These are phyloP conservation scores for Macaca mulatta DNA, from an alignment of 2,113 vertebrate species.

Conservation along the genomic window DNA sequence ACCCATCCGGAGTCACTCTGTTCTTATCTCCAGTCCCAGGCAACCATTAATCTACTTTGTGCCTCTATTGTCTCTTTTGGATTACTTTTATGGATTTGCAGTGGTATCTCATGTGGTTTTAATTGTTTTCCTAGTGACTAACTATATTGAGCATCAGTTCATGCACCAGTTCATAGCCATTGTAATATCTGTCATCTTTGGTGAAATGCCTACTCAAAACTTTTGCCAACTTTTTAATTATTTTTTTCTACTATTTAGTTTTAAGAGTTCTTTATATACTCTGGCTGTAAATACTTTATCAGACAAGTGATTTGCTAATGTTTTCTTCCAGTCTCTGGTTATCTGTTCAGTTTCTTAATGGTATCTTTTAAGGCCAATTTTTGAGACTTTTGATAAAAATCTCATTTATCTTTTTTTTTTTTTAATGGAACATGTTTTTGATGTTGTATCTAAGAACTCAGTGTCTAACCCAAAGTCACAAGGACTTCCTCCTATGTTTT, in stretches of 20 bases:
- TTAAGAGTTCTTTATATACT: neutral
- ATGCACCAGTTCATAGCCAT: neutral
- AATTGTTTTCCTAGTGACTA: neutral
- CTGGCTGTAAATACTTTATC: neutral
- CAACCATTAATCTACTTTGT: neutral
- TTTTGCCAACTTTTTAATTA: constrained; percentile 2
- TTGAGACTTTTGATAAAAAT: neutral
- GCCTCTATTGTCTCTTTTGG: neutral
- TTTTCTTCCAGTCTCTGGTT: neutral
- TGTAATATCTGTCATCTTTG: neutral
- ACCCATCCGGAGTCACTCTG: neutral
- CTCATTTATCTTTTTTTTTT: neutral
- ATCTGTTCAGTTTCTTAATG: constrained; percentile 13
- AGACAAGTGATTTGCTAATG: neutral
- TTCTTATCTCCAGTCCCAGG: neutral
- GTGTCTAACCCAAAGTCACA: neutral
- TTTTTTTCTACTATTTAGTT: neutral
- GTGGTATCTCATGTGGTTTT: neutral
- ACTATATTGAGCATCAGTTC: neutral
- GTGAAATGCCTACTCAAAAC: neutral
- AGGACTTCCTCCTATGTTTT: neutral
- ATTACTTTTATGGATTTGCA: neutral
- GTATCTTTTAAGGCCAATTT: neutral
- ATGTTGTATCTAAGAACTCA: neutral
- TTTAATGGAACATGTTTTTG: neutral